Conservation (phyloP, 2,797 vertebrate species). For the Pseudochirops cupreus region DNA sequence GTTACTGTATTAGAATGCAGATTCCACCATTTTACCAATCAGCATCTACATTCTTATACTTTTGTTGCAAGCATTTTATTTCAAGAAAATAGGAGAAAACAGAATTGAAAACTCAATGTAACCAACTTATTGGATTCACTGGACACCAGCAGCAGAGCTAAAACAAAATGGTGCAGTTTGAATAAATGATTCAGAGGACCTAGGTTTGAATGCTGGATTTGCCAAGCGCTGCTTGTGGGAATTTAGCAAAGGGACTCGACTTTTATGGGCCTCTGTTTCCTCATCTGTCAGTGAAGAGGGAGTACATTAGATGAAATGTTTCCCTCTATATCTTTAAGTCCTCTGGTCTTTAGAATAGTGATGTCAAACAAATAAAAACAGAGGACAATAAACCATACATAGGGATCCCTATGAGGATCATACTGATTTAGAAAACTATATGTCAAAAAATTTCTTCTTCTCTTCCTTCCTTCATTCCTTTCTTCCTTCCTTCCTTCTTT, state of each 20-base stretch:
- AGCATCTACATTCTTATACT: neutral
- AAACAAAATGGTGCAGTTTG: neutral
- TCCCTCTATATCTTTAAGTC: neutral
- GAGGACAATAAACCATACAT: neutral
- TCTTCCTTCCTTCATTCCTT: too few relatives aligned
- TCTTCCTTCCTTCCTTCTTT: too few relatives aligned
- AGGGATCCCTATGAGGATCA: neutral
- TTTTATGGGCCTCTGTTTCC: neutral
- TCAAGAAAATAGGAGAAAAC: neutral
- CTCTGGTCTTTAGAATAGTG: neutral
- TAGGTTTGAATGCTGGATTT: neutral
- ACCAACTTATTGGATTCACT: neutral
- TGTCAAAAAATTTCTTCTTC: neutral
- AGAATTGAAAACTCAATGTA: neutral
- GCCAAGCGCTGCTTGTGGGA: neutral
- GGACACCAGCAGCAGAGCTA: neutral
- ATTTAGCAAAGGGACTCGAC: neutral
- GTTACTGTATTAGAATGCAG: neutral
- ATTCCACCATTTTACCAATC: neutral
- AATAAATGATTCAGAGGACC: neutral
- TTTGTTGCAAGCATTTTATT: neutral
- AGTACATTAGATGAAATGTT: neutral
- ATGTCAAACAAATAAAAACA: neutral
- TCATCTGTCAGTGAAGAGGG: neutral
- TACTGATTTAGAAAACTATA: neutral